Percentiles rank a stretch among this genome's conserved stretches.
These are phyloP conservation scores for Axea sp. DNA, from an alignment of 2,888 invertebrate species.

Conservation along the genomic window DNA sequence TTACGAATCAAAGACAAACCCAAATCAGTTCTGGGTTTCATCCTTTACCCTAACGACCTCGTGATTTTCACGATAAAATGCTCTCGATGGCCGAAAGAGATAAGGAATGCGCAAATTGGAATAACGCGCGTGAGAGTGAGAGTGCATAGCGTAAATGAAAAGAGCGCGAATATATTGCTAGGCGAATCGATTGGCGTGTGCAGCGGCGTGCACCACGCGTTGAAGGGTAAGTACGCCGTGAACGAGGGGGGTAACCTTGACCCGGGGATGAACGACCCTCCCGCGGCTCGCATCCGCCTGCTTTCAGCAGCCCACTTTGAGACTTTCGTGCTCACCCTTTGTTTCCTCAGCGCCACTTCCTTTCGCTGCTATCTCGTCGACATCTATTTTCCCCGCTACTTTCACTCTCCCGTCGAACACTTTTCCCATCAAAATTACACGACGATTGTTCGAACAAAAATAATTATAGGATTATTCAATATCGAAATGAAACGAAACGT, in stretches of 20 bases:
- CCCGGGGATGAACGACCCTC: constrained; percentile 79
- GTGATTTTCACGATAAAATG: constrained; percentile 12
- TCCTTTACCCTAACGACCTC: constrained; percentile 1
- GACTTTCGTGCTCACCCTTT: constrained; percentile 46
- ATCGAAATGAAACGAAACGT: no score
- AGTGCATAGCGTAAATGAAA: constrained; percentile 43
- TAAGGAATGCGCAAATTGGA: constrained; percentile 16
- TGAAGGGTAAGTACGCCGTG: constrained; percentile 66
- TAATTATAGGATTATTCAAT: no score
- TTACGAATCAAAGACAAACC: no score
- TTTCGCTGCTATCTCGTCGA: constrained; percentile 18
- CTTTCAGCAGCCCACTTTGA: constrained; percentile 63
- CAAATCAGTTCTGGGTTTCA: not conserved
- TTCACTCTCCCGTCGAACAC: no score
- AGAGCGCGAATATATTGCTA: constrained; percentile 39
- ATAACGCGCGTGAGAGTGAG: constrained; percentile 40
- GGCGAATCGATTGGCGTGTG: constrained; percentile 64
- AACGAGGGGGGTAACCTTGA: constrained; percentile 76
- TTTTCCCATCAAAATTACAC: no score
- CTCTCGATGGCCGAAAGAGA: constrained; percentile 10
- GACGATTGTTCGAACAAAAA: no score
- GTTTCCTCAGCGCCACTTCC: constrained; percentile 46
- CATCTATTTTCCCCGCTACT: constrained; percentile 31
- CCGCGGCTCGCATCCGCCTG: constrained; percentile 67
- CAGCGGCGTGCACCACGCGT: constrained; percentile 47